Base-by-base conservation (phyloP, 2,797 vertebrate genomes). In the Sebastes alutus region DNA sequence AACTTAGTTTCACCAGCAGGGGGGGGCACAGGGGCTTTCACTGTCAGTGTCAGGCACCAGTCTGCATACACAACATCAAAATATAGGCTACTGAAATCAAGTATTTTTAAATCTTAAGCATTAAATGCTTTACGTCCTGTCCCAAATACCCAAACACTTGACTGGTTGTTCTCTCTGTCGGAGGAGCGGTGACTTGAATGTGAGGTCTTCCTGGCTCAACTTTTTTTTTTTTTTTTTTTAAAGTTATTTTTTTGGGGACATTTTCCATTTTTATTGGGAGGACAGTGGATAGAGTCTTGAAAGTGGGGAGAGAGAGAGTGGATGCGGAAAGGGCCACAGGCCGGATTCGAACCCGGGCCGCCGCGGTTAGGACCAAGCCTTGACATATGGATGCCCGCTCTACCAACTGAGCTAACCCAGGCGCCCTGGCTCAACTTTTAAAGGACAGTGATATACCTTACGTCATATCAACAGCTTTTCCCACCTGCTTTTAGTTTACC, bases 1-100 rank as follows among this genome's bases (percentile, higher is more conserved):
- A 11, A 12, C 1, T 2, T 32, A n/a, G 4, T 14, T 58, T 69
- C 7, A 68, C 82, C 87, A 71, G 12, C 55, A 88, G 89, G 62
- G 56, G 56, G 80, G 78, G 7, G 76, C 32, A 25, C 79, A 58
- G 73, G 20, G 18, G 30, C 80, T 42, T 29, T 69, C 16, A 5
- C 20, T 35, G 22, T 8, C 7, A 46, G 6, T 35, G 20, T 13
- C 30, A 55, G 5, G 55, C 23, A 49, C 10, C 18, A 11, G 1
- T 6, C 2, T 11, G 13, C 4, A 6, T 11, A 7, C 11, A 58
- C 5, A 72, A 38, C 35, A n/a, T 14, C 32, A 46, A 46, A 18
- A 18, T 46, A 46, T 46, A 46, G 0, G 42, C 42, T 46, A 46
- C 42, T 46, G 42, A 46, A 46, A 52, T 10, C 49, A n/a, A 52